These are phyloP conservation scores for Atta colombica DNA, from an alignment of 1,140 invertebrate genomes.

Conservation along the genomic window DNA sequence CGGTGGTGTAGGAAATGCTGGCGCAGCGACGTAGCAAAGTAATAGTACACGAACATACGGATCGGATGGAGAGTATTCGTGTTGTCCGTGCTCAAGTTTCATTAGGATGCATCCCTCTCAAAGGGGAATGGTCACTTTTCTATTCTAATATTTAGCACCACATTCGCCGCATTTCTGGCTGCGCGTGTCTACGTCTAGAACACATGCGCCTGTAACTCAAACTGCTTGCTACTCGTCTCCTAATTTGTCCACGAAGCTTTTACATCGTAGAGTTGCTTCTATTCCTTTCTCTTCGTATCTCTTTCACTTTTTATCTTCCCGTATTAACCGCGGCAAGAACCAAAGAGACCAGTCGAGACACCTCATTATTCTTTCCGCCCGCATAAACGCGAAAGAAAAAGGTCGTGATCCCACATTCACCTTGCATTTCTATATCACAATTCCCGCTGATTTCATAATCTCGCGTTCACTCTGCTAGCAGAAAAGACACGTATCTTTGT, in stretches of 20 bases:
- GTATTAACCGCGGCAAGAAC: not conserved
- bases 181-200: not conserved
- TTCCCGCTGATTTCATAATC: not conserved
- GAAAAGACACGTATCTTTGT: not conserved
- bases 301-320: not conserved
- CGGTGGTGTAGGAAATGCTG: not conserved
- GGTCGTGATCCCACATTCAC: conserved; percentile 34
- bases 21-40: too few species aligned
- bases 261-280: conserved; percentile 1
- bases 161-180: not conserved
- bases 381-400: conserved; percentile 35
- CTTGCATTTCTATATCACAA: conserved; percentile 17
- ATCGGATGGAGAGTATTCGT: conserved; percentile 6
- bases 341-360: not conserved
- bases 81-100: conserved; percentile 66
- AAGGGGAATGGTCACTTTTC: conserved; percentile 66
- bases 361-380: conserved; percentile 49
- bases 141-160: conserved; percentile 59
- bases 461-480: not conserved
- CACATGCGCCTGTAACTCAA: conserved; percentile 1
- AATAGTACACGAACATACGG: not conserved
- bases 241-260: conserved; percentile 35
- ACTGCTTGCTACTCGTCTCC: conserved; percentile 4
- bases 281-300: not conserved
- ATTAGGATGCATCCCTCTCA: conserved; percentile 56